Evolutionary conservation across 2,797 vertebrate species (phyloP), one percentile per base, ranked within the genome.

Genomic region (Naso thynnoides): DNA sequence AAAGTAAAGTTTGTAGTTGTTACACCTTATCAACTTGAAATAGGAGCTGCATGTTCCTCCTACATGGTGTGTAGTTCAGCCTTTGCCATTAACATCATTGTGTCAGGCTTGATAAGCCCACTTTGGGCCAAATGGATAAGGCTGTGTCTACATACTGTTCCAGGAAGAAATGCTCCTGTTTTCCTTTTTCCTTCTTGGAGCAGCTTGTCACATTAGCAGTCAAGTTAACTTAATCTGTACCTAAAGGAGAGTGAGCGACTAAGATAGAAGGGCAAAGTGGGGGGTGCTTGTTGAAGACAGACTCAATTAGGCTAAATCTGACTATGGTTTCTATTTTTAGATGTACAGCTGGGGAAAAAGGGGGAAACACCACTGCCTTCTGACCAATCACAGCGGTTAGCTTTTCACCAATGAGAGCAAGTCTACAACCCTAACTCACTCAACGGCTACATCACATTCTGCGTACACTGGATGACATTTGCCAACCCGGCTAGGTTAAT

Each of bases 241-340:
- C 58, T 72, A 33, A 52, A 66, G 48, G 62, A 78, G 68, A 52
- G 65, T 26, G 50, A 21, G n/a, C n/a, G 23, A 27, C 56, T 29
- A 11, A 11, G 36, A 42, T 13, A 39, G 27, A 31, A 39, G 59
- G 21, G 31, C 9, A 8, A 31, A 8, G 31, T 6, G 31, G 31
- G 31, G 57, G 49, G 70, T 76, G 73, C 71, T 72, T 58, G 61
- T 66, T 55, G 36, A 87, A 79, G 57, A 78, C 58, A 19, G 53
- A 76, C 73, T 88, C 77, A 87, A 78, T 88, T 82, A 78, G 76
- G 39, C 81, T 84, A 84, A 91, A 89, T 89, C 66, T 81, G 85
- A 89, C 67, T 62, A 27, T 19, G 55, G 49, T 19, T 23, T 86
- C 89, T 93, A 91, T 92, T 91, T 90, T 90, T 91, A 93, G 79